A percentile compares a stretch with the other conserved stretches of the same genome.
These are phyloP conservation scores for Penaeus japonicus DNA, from an alignment of 1,140 invertebrate genomes.

Conservation along the genomic window DNA sequence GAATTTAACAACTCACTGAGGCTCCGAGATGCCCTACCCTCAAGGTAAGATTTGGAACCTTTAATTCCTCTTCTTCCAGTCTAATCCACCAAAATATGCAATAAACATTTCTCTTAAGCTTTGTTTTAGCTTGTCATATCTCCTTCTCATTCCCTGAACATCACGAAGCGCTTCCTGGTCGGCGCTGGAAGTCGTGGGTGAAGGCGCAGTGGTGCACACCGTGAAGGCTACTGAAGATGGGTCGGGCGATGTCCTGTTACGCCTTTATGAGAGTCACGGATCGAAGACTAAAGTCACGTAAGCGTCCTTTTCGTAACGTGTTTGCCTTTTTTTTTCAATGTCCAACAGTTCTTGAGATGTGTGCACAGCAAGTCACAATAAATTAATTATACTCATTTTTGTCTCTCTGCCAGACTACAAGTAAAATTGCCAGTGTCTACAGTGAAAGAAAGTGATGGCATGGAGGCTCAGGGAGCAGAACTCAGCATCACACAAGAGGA, in stretches of 20 bases:
- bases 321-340: background rate
- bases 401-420: background rate
- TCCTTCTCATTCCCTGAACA: background rate
- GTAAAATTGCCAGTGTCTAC: background rate
- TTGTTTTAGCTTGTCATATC: background rate
- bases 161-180: background rate
- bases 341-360: too few species aligned
- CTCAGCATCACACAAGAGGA: background rate
- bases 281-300: too few species aligned
- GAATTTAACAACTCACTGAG: slow-evolving; percentile 27
- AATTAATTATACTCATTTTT: background rate
- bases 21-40: background rate
- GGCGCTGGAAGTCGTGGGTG: background rate
- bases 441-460: background rate
- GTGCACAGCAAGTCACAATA: background rate
- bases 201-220: background rate
- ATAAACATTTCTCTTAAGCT: background rate
- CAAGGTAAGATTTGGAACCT: background rate
- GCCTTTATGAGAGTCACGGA: too few species aligned
- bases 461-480: background rate
- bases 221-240: too few species aligned
- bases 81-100: background rate
- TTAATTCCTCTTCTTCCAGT: background rate
- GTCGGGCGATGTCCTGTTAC: too few species aligned
- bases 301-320: background rate